phyloP scores from a whole-genome alignment of 2,113 vertebrate genomes.

The Geococcyx californianus region DNA sequence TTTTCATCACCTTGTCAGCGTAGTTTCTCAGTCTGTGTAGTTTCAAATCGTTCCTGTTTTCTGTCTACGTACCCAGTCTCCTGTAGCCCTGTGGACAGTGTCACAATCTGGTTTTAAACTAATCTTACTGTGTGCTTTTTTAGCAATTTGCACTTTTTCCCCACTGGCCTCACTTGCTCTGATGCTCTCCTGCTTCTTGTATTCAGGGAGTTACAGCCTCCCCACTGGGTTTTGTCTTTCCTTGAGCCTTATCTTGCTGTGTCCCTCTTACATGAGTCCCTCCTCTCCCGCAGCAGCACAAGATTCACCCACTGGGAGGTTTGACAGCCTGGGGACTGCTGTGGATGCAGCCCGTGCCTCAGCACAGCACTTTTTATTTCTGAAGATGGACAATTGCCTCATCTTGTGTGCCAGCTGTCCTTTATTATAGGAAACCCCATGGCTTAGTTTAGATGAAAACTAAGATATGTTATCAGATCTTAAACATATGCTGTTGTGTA shows the following conservation, averaged over 20 bases:
- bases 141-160: background rate
- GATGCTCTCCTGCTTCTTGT: background rate
- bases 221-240: background rate
- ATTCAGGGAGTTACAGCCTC: background rate
- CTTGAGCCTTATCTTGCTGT: background rate
- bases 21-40: background rate
- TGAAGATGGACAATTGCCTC: background rate
- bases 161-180: background rate
- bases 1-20: constrained; percentile 30
- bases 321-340: accelerated
- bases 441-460: too few relatives aligned
- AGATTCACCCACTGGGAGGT: accelerated
- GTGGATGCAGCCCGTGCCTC: background rate
- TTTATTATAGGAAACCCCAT: background rate
- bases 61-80: background rate
- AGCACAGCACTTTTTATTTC: background rate
- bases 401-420: background rate
- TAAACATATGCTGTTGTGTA: background rate
- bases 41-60: background rate
- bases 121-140: background rate
- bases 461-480: too few relatives aligned
- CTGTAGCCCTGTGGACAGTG: background rate
- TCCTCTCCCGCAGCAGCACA: background rate
- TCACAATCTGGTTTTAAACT: background rate
- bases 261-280: accelerated